Evolutionary conservation across 2,113 vertebrate species (phyloP).

Genomic region (Petrocephalus microphthalmus): DNA sequence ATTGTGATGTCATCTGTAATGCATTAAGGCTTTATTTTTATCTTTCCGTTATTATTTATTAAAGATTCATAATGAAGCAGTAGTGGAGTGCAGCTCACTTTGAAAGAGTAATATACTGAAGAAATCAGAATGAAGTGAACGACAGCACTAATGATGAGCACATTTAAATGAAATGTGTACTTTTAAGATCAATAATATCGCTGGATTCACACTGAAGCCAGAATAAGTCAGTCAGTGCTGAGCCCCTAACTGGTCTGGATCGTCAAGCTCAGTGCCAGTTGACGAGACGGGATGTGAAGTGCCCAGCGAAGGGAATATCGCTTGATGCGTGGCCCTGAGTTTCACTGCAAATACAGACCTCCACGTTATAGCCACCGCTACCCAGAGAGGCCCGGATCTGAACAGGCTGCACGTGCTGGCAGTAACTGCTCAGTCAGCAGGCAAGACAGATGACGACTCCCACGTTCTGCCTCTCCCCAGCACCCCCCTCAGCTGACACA

Average conservation of each 20-base stretch:
- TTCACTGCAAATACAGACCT: not conserved
- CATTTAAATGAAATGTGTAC: not conserved
- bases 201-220: conserved; percentile 1
- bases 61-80: not conserved
- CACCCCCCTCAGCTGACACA: conserved; percentile 23
- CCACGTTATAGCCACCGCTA: not conserved
- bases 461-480: conserved; percentile 20
- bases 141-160: not conserved
- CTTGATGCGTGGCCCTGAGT: not conserved
- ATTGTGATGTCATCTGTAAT: not conserved
- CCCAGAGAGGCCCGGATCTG: conserved; percentile 27
- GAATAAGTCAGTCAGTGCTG: not conserved
- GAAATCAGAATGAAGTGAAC: conserved; percentile 3
- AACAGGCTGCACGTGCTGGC: conserved; percentile 23
- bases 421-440: conserved; percentile 31
- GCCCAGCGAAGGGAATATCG: not conserved
- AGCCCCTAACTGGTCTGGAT: not conserved
- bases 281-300: not conserved
- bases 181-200: conserved; percentile 6
- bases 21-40: not conserved
- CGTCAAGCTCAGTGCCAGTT: not conserved
- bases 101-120: not conserved
- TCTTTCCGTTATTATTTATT: not conserved
- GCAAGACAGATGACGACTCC: conserved; percentile 21
- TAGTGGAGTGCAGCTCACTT: not conserved